A percentile compares a stretch with the other conserved stretches of the same genome.
Evolutionary conservation across 2,888 invertebrate genomes (phyloP).

Genomic region (Malthinus seriepunctatus): DNA sequence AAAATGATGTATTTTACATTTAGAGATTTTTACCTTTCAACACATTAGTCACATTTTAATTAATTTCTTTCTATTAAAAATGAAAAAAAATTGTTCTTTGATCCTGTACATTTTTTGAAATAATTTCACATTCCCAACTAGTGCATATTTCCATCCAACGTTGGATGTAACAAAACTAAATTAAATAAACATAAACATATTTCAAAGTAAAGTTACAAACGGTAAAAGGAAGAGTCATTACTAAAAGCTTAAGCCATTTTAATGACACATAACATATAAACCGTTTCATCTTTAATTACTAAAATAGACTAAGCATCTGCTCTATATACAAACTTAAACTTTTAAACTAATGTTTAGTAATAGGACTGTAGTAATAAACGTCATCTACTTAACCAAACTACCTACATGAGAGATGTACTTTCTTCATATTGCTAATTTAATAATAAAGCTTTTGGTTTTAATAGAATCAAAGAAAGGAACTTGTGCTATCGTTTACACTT

Average conservation of each 20-base stretch:
- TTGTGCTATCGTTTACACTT: no score
- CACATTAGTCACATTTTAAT: no score
- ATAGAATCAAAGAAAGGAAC: no score
- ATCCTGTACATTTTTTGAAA: no score
- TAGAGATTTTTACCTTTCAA: no score
- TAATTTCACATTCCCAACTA: no score
- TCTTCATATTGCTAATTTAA: no score
- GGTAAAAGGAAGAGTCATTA: constrained; percentile 13
- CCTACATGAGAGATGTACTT: neutral
- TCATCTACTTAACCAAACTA: constrained; percentile 4
- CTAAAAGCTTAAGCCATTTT: constrained; percentile 19
- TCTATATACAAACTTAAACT: constrained; percentile 19
- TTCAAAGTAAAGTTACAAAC: constrained; percentile 11
- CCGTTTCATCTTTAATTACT: constrained; percentile 24
- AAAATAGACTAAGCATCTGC: constrained; percentile 24
- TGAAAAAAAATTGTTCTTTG: no score
- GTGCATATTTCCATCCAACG: neutral
- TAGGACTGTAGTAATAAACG: constrained; percentile 26
- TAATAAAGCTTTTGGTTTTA: no score
- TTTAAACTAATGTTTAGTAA: constrained; percentile 28
- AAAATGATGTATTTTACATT: no score
- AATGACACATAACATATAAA: constrained; percentile 22
- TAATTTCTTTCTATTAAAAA: no score
- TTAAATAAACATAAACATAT: constrained; percentile 18
- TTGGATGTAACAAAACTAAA: constrained; percentile 1